phyloP scores from a whole-genome alignment of 2,888 invertebrate genomes.

The Thecocarcelia acutangulata region DNA sequence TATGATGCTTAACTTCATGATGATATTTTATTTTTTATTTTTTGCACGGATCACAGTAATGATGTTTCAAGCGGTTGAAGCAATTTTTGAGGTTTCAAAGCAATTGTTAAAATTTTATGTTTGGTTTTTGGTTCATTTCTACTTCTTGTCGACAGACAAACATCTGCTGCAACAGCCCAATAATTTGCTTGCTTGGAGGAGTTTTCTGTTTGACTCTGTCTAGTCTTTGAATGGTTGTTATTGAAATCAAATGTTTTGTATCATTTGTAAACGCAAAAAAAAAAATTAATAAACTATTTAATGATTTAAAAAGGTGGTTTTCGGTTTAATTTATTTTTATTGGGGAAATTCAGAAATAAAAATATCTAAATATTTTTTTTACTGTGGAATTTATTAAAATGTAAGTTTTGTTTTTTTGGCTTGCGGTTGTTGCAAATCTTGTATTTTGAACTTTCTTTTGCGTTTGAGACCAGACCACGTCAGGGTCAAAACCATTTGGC shows the following conservation, averaged over 20 bases:
- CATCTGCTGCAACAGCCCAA: constrained; percentile 15
- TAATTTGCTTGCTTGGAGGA: constrained; percentile 5
- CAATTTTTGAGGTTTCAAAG: constrained; percentile 36
- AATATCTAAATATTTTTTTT: neutral
- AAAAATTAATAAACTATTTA: neutral
- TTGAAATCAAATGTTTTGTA: constrained; percentile 11
- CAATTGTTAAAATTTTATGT: constrained; percentile 5
- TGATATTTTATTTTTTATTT: constrained; percentile 11
- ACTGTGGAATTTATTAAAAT: neutral
- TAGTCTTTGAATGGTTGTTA: neutral
- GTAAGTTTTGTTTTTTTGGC: neutral
- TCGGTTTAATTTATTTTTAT: neutral
- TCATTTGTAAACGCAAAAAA: neutral
- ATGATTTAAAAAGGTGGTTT: constrained; percentile 3
- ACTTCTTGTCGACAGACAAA: constrained; percentile 16
- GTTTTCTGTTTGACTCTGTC: constrained; percentile 5
- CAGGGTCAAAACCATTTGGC: no score
- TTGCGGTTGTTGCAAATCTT: neutral
- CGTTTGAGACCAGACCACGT: no score
- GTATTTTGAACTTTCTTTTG: no score
- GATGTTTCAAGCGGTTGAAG: neutral
- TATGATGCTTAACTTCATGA: constrained; percentile 37
- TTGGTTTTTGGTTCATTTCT: constrained; percentile 4
- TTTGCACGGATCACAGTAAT: constrained; percentile 4
- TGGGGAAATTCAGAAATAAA: constrained; percentile 9